phyloP scores from a whole-genome alignment of 2,888 invertebrate species.

The Ectropis crepuscularia region DNA sequence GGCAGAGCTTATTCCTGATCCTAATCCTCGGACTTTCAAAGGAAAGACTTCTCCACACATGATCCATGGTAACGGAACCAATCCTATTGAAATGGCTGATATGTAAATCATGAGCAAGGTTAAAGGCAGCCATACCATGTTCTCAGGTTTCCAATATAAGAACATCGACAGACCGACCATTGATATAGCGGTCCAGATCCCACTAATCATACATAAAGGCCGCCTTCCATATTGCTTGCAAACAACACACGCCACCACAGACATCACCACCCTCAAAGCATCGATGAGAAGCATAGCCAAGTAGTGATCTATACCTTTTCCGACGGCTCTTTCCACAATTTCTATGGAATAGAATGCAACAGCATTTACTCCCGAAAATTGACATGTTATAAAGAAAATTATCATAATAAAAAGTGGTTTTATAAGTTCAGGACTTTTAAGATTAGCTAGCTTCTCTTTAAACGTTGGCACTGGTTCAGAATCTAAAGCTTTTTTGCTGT shows the following conservation, averaged over 20 bases:
- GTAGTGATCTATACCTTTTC: constrained; percentile 86
- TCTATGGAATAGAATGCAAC: constrained; percentile 89
- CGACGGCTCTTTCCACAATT: constrained; percentile 85
- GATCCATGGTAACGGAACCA: constrained; percentile 89
- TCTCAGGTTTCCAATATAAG: constrained; percentile 67
- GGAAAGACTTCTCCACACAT: constrained; percentile 91
- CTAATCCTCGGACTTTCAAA: constrained; percentile 85
- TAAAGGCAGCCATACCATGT: constrained; percentile 80
- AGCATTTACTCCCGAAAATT: constrained; percentile 89
- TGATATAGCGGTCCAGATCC: constrained; percentile 85
- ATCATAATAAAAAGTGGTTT: constrained; percentile 86
- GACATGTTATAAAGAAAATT: constrained; percentile 87
- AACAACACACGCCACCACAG: constrained; percentile 86
- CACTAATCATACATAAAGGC: constrained; percentile 87
- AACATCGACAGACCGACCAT: constrained; percentile 84
- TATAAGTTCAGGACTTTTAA: constrained; percentile 79
- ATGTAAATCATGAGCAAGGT: constrained; percentile 84
- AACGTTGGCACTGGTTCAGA: constrained; percentile 60
- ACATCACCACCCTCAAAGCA: constrained; percentile 85
- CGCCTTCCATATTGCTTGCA: constrained; percentile 86
- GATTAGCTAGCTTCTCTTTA: constrained; percentile 62
- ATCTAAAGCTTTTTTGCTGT: constrained; percentile 67
- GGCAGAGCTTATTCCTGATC: constrained; percentile 88
- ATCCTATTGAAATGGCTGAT: constrained; percentile 85
- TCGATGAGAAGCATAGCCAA: constrained; percentile 88